These are phyloP conservation scores for Jacana jacana DNA, from an alignment of 2,113 vertebrate genomes.

Conservation along the genomic window DNA sequence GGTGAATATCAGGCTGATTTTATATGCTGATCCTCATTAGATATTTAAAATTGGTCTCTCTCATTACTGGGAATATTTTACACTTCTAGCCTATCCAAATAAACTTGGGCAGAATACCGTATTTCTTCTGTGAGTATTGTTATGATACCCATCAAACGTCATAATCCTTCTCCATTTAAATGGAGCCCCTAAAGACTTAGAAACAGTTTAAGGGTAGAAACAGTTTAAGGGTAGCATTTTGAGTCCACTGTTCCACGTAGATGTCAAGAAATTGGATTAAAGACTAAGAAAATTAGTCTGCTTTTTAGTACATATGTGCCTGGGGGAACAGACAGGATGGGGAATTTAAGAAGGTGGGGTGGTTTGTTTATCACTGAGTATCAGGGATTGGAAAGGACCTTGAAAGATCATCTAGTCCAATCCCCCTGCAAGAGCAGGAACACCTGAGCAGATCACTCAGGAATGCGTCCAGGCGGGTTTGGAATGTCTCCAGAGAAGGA, in stretches of 20 bases:
- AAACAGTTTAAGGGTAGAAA: no score
- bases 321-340: not conserved
- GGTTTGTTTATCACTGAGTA: no score
- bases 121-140: not conserved
- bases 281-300: conserved; percentile 44
- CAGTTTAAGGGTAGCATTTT: conserved; percentile 39
- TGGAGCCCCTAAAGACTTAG: not conserved
- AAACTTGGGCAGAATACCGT: not conserved
- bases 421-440: no score
- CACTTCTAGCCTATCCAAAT: not conserved
- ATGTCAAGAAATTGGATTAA: conserved; percentile 37
- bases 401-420: no score
- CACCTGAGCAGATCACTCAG: no score
- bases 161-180: not conserved
- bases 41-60: not conserved
- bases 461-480: no score
- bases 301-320: conserved; percentile 12
- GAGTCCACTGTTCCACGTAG: conserved; percentile 3
- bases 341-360: not conserved
- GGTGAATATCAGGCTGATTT: not conserved
- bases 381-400: no score
- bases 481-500: no score
- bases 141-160: conserved; percentile 26
- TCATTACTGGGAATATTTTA: not conserved
- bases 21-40: not conserved